Percentiles rank a stretch among this genome's conserved stretches.
Conservation (phyloP, 92 coral and sea anemone genomes). For the Phenganax subtilis region DNA sequence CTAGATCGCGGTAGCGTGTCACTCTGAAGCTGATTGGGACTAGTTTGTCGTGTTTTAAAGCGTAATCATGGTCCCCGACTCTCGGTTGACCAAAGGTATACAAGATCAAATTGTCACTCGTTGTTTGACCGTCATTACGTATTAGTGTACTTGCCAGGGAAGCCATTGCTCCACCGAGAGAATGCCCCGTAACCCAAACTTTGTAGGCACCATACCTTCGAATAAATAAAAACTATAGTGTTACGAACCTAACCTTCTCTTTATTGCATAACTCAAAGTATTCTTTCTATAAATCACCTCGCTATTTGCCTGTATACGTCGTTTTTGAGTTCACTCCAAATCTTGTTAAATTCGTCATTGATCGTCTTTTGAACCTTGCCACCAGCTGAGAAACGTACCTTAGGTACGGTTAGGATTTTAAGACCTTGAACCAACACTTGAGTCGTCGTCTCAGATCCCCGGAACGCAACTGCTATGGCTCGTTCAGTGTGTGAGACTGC, state of each 20-base stretch:
- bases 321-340: conserved; percentile 36
- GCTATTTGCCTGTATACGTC: conserved; percentile 27
- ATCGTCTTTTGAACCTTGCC: conserved; percentile 41
- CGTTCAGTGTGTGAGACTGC: conserved; percentile 32
- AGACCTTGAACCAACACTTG: conserved; percentile 31
- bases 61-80: conserved; percentile 41
- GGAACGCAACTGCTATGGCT: conserved; percentile 37
- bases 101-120: conserved; percentile 9
- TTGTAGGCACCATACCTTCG: conserved; percentile 28
- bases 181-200: conserved; percentile 50
- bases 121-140: neutral
- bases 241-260: neutral
- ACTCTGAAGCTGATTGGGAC: conserved; percentile 46
- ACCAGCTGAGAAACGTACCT: conserved; percentile 42
- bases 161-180: conserved; percentile 48
- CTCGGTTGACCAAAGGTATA: conserved; percentile 50
- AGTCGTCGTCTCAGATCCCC: conserved; percentile 25
- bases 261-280: neutral
- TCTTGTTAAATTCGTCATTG: conserved; percentile 27
- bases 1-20: conserved; percentile 31
- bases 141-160: conserved; percentile 43
- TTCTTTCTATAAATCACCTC: conserved; percentile 22
- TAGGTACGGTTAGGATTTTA: conserved; percentile 23
- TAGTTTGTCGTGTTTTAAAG: conserved; percentile 37
- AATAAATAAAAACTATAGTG: neutral